Conservation (phyloP, 1,140 invertebrate species). For the Drosophila tani region DNA sequence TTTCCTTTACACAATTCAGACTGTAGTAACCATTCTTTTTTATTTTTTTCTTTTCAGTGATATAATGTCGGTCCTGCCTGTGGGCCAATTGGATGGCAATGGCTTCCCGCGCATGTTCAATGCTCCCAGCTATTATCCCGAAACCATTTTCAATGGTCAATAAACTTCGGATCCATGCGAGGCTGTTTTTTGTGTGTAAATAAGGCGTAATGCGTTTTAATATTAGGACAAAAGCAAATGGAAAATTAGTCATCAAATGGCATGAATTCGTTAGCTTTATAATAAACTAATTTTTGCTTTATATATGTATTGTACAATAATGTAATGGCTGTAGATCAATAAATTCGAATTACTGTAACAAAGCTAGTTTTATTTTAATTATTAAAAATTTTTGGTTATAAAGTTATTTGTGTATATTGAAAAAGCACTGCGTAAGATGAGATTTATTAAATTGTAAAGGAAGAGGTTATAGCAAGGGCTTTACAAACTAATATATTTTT, state of each 20-base stretch:
- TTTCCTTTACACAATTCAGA: background rate
- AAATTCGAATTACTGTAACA: slow-evolving; percentile 25
- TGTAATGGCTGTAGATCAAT: slow-evolving; percentile 61
- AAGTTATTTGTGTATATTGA: no score
- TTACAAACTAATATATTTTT: no score
- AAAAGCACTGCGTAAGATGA: no score
- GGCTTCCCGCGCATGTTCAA: slow-evolving; percentile 84
- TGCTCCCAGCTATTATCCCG: slow-evolving; percentile 84
- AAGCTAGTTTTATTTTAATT: background rate
- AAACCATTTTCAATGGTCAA: slow-evolving; percentile 84
- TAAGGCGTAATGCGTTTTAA: slow-evolving; percentile 55
- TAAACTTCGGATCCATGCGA: slow-evolving; percentile 47
- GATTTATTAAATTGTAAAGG: no score
- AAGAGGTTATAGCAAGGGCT: no score
- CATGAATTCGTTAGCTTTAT: slow-evolving; percentile 56
- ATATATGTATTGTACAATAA: slow-evolving; percentile 68
- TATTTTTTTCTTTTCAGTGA: slow-evolving; percentile 69
- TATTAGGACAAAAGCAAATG: slow-evolving; percentile 49
- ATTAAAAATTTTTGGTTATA: background rate
- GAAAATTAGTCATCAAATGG: slow-evolving; percentile 70
- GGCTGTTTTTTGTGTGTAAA: slow-evolving; percentile 58
- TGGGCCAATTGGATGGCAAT: slow-evolving; percentile 80
- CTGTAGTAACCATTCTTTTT: background rate
- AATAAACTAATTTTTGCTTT: slow-evolving; percentile 50
- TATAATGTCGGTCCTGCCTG: slow-evolving; percentile 82